Conservation (phyloP, 2,113 vertebrate genomes). For the Hydrolagus affinis region DNA sequence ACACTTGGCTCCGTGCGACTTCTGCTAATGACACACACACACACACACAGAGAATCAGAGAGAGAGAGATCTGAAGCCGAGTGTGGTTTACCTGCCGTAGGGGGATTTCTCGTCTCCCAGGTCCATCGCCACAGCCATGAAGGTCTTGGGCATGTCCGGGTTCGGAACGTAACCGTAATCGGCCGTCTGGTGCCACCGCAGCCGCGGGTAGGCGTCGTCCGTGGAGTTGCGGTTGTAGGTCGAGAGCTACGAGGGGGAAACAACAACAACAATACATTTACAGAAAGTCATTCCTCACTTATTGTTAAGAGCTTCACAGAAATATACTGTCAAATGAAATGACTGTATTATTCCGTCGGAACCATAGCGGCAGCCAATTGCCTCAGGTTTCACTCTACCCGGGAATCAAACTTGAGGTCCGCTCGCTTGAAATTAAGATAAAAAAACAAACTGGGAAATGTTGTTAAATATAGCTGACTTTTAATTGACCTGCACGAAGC, state of each 20-base stretch:
- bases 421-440: background rate
- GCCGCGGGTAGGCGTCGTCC: slow-evolving; percentile 51
- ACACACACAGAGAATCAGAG: no score
- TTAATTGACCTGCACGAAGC: slow-evolving; percentile 78
- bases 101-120: slow-evolving; percentile 67
- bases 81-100: slow-evolving; percentile 56
- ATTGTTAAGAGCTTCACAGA: no score
- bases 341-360: no score
- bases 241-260: slow-evolving; percentile 57
- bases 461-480: background rate
- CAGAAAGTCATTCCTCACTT: no score
- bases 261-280: no score
- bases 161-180: slow-evolving; percentile 72
- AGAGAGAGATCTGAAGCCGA: no score
- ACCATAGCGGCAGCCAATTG: no score
- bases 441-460: background rate
- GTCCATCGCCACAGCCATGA: slow-evolving; percentile 85
- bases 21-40: no score
- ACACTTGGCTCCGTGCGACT: no score
- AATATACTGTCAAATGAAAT: no score
- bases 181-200: slow-evolving; percentile 89
- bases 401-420: no score
- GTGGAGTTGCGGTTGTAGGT: slow-evolving; percentile 40
- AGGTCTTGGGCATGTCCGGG: slow-evolving; percentile 65
- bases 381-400: no score